Conservation (phyloP, 2,113 vertebrate species). For the Sturnus vulgaris region DNA sequence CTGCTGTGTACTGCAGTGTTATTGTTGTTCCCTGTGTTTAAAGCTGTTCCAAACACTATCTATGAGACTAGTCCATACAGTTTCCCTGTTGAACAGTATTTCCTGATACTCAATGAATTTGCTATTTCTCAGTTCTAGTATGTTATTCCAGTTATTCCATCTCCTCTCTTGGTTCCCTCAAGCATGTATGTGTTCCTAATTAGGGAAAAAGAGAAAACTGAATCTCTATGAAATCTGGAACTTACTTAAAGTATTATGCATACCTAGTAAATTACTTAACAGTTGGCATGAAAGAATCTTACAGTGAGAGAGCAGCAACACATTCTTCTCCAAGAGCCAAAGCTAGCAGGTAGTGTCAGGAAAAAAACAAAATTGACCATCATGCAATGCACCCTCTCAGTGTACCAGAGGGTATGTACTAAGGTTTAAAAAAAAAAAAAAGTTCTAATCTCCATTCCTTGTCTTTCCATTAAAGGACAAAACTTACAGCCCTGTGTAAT, state of each 20-base stretch:
- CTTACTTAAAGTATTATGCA: not conserved
- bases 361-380: not conserved
- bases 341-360: not conserved
- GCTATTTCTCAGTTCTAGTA: not conserved
- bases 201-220: not conserved
- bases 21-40: not conserved
- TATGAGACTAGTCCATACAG: not conserved
- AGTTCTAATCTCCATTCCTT: not conserved
- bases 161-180: not conserved
- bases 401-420: not conserved
- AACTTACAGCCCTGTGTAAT: not conserved
- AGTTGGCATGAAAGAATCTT: not conserved
- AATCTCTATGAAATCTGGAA: not conserved
- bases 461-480: slow-evolving; percentile 52
- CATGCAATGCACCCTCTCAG: not conserved
- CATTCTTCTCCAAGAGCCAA: not conserved
- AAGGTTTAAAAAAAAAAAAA: not conserved
- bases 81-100: not conserved
- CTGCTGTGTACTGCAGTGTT: not conserved
- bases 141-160: not conserved
- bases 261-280: slow-evolving; percentile 1
- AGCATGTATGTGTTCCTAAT: not conserved
- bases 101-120: not conserved
- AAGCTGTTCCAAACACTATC: not conserved
- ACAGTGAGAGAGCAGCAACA: not conserved